These are phyloP conservation scores for Catostomus latipinnis DNA, from an alignment of 2,797 vertebrate genomes.

Conservation along the genomic window DNA sequence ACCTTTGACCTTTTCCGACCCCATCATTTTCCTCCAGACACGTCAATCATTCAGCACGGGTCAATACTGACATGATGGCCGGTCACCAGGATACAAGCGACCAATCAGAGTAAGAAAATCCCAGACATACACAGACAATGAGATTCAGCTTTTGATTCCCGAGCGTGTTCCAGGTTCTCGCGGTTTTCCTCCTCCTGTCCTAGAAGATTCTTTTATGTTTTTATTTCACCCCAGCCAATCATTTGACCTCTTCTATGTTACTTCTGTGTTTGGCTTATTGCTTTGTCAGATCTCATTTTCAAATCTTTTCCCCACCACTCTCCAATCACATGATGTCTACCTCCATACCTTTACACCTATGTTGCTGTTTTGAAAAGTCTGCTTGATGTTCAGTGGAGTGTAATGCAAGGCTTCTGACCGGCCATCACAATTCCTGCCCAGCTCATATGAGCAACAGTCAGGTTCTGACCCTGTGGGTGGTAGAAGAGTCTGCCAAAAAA, in stretches of 20 bases:
- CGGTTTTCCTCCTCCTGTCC: too few relatives aligned
- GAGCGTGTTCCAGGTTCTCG: too few relatives aligned
- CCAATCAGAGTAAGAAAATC: slow-evolving; percentile 50
- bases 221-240: too few relatives aligned
- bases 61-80: slow-evolving; percentile 64
- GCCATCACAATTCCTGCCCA: neutral
- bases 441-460: slow-evolving; percentile 55
- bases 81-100: slow-evolving; percentile 11
- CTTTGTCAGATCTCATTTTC: neutral
- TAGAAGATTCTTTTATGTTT: too few relatives aligned
- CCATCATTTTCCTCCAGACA: slow-evolving; percentile 69
- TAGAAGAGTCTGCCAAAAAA: slow-evolving; percentile 40
- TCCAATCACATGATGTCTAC: neutral
- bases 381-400: slow-evolving; percentile 32
- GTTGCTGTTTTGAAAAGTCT: slow-evolving; percentile 28
- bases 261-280: neutral
- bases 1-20: slow-evolving; percentile 68
- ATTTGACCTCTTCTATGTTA: too few relatives aligned
- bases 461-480: slow-evolving; percentile 69
- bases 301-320: neutral
- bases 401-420: slow-evolving; percentile 16
- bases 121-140: slow-evolving; percentile 44
- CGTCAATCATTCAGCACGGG: slow-evolving; percentile 71
- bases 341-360: too few relatives aligned
- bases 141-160: neutral